Base-by-base conservation (phyloP, 2,797 vertebrate genomes). In the Pempheris klunzingeri region DNA sequence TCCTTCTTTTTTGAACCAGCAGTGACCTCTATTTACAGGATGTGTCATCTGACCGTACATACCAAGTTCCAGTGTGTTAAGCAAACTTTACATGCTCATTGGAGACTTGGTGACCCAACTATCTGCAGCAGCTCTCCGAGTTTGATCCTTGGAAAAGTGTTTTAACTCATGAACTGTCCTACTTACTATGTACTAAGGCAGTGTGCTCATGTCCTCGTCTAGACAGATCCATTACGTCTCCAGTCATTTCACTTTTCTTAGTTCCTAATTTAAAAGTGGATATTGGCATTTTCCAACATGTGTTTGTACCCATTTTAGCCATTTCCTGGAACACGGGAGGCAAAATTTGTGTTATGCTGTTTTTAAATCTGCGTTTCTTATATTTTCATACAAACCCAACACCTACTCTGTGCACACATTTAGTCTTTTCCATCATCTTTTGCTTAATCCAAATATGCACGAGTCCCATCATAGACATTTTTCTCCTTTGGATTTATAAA, bases 91-190 rank as follows among this genome's bases (percentile, higher is more conserved):
- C 63, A 57, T 49, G 47, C 20, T 59, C 64, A 63, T 71, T 54
- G 26, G 69, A 71, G 76, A 80, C 47, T 77, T 43, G 26, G 20
- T 82, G 84, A 78, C 78, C 67, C 30, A 78, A 54, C 80, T 80
- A 41, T 74, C 50, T 20, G 30, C 55, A n/a, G 75, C 67, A 39
- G 26, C 54, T 54, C 61, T 55, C 52, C 62, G 72, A 53, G 14
- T 77, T 41, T 74, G 52, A 63, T 77, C 58, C 44, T 22, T 43
- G 28, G 38, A 47, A 50, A 74, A 77, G 44, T 77, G 28, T 74
- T 80, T 76, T 55, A 70, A 82, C 71, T 78, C 3, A 22, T 76
- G 64, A 75, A 44, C 55, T 74, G 71, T 71, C 74, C 74, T 75
- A 80, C 32, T 75, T 81, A 54, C 64, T 72, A 11, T 54, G 36